These are phyloP conservation scores for Canis aureus DNA, from an alignment of 2,113 vertebrate genomes.

Conservation along the genomic window DNA sequence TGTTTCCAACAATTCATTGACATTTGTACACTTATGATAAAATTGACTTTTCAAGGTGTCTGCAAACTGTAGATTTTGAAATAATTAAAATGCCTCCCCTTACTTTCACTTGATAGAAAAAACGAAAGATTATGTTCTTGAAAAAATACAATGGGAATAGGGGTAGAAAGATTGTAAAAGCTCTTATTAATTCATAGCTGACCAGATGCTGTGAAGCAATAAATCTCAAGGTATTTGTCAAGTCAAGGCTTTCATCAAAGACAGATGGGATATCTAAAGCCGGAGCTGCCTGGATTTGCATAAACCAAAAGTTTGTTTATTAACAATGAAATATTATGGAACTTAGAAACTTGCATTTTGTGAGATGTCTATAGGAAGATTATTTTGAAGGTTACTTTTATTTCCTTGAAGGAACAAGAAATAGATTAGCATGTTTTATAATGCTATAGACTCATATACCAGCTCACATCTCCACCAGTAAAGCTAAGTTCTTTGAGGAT, in stretches of 20 bases:
- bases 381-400: constrained; percentile 43
- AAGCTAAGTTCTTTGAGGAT: neutral
- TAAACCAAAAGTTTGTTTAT: constrained; percentile 38
- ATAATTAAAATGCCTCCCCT: constrained; percentile 3
- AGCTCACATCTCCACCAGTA: neutral
- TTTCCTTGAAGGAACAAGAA: constrained; percentile 55
- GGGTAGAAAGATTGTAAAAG: neutral
- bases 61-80: neutral
- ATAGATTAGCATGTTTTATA: neutral
- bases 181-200: neutral
- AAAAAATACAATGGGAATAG: neutral
- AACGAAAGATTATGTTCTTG: constrained; percentile 1
- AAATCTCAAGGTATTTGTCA: constrained; percentile 45
- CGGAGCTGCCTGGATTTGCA: constrained; percentile 25
- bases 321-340: neutral
- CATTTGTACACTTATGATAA: neutral
- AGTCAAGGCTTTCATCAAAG: constrained; percentile 55
- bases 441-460: neutral
- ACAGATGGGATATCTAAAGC: neutral
- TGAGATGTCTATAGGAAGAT: constrained; percentile 23
- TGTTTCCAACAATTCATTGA: neutral
- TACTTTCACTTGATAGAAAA: constrained; percentile 8
- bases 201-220: constrained; percentile 47
- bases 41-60: neutral
- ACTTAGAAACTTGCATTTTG: constrained; percentile 43